Percentiles rank a stretch among this genome's conserved stretches.
These are phyloP conservation scores for Pseudochromis fuscus DNA, from an alignment of 2,797 vertebrate species.

Conservation along the genomic window DNA sequence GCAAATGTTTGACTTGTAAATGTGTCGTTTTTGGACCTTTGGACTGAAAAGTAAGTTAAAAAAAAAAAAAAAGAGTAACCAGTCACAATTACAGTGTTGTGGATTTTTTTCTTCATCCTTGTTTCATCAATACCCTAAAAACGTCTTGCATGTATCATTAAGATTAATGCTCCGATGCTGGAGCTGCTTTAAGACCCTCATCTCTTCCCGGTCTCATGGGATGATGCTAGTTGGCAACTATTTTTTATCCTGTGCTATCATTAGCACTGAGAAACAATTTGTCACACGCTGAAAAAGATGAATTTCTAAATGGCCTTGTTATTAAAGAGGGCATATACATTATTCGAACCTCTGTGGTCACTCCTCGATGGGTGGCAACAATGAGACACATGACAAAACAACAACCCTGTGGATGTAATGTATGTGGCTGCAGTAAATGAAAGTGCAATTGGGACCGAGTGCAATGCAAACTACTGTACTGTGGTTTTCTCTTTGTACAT, in stretches of 20 bases:
- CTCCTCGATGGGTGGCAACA: not conserved
- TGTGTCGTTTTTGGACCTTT: too few relatives aligned
- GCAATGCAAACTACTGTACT: not conserved
- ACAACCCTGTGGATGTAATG: too few relatives aligned
- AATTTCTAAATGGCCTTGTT: not conserved
- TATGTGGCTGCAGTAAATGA: not conserved
- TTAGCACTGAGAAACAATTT: slow-evolving; percentile 5
- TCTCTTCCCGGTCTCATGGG: slow-evolving; percentile 8
- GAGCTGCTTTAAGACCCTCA: slow-evolving; percentile 16
- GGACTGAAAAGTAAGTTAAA: too few relatives aligned
- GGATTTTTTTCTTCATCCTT: slow-evolving; percentile 15
- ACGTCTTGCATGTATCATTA: slow-evolving; percentile 2
- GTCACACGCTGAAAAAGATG: slow-evolving; percentile 13
- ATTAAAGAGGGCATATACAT: rapidly evolving
- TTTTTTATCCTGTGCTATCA: not conserved
- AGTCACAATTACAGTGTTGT: not conserved
- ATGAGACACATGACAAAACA: not conserved
- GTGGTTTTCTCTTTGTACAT: too few relatives aligned
- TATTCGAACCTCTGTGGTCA: not conserved
- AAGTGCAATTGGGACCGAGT: not conserved
- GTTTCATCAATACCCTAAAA: slow-evolving; percentile 31
- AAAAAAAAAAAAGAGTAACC: too few relatives aligned
- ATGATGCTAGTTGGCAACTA: not conserved
- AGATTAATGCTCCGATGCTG: slow-evolving; percentile 27
- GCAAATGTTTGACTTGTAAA: too few relatives aligned